Conservation (phyloP, 2,113 vertebrate species). For the Syngnathus floridae region DNA sequence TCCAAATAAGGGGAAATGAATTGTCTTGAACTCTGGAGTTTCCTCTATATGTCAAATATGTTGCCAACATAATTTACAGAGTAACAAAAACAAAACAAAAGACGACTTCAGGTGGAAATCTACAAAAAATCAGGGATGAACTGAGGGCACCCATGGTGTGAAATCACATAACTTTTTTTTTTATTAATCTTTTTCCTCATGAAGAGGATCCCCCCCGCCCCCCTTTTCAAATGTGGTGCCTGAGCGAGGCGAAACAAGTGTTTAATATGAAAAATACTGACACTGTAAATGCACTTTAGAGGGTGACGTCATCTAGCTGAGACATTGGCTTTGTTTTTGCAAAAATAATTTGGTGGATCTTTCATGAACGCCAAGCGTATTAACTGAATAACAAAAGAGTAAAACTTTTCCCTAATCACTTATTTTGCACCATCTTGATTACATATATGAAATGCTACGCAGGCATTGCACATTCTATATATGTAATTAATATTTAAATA, state of each 20-base stretch:
- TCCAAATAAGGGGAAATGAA: not conserved
- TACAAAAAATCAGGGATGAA: conserved; percentile 42
- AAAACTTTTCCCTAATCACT: conserved; percentile 42
- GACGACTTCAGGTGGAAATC: conserved; percentile 23
- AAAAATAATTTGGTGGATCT: not conserved
- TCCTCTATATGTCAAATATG: not conserved
- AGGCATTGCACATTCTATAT: conserved; percentile 97
- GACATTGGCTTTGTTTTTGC: not conserved
- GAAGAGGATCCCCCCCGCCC: not conserved
- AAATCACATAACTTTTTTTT: not conserved
- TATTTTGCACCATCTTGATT: conserved; percentile 62
- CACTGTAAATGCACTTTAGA: conserved; percentile 80
- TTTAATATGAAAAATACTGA: conserved; percentile 59
- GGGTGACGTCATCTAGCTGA: conserved; percentile 47
- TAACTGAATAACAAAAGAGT: conserved; percentile 51
- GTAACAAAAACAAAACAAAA: not conserved
- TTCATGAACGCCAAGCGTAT: conserved; percentile 47
- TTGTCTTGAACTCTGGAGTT: not conserved
- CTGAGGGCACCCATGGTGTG: not conserved
- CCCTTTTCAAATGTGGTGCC: conserved; percentile 47
- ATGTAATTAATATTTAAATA: conserved; percentile 99
- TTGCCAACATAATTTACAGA: not conserved
- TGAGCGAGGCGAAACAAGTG: conserved; percentile 35
- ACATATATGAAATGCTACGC: conserved; percentile 91
- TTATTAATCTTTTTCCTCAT: not conserved